These are phyloP conservation scores for Pheosia tremula DNA, from an alignment of 2,888 invertebrate species.

Conservation along the genomic window DNA sequence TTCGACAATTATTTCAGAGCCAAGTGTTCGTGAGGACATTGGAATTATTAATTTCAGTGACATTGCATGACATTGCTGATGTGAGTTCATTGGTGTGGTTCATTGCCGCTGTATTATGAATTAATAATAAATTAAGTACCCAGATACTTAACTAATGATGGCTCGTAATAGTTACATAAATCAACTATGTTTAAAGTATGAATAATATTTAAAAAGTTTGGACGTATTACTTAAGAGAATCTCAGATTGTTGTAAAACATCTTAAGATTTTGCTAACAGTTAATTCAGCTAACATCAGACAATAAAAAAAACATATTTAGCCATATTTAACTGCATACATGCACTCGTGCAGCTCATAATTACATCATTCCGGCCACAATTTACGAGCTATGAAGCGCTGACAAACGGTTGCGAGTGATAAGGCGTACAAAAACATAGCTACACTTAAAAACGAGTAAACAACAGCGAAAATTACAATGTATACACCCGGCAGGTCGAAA, in stretches of 20 bases:
- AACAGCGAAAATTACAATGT: conserved; percentile 67
- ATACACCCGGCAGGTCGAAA: conserved; percentile 63
- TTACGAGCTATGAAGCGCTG: conserved; percentile 4
- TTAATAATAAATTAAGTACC: conserved; percentile 2
- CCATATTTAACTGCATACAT: neutral
- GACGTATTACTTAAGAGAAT: too few relatives aligned
- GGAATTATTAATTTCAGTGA: conserved; percentile 4
- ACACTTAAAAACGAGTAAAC: conserved; percentile 66
- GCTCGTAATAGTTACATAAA: neutral
- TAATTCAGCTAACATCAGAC: too few relatives aligned
- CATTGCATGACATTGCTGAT: conserved; percentile 4
- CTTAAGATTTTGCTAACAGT: too few relatives aligned
- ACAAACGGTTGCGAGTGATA: conserved; percentile 28
- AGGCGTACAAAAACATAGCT: conserved; percentile 23
- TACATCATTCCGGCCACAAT: neutral
- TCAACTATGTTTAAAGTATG: neutral
- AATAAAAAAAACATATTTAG: too few relatives aligned
- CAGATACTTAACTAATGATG: neutral
- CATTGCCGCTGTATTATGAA: conserved; percentile 1
- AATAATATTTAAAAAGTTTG: too few relatives aligned
- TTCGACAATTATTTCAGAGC: neutral
- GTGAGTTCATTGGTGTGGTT: conserved; percentile 4
- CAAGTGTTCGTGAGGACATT: conserved; percentile 5
- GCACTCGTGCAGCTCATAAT: conserved; percentile 1
- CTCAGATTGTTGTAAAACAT: too few relatives aligned